Base-by-base conservation (phyloP, 2,797 vertebrate genomes). In the Alca torda region DNA sequence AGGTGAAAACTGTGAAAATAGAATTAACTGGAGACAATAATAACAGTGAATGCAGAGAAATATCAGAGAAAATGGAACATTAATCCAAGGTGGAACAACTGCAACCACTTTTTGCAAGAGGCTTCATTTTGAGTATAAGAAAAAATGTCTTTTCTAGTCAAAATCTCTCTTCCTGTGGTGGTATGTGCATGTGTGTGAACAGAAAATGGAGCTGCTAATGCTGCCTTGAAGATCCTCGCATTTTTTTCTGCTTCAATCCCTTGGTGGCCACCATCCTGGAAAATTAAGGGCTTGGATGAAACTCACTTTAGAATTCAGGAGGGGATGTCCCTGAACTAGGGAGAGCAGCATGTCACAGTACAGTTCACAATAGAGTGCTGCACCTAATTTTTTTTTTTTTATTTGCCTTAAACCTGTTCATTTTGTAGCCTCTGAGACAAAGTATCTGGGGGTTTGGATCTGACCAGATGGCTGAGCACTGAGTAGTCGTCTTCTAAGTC, bases 391-490 rank as follows among this genome's bases (percentile, higher is more conserved):
- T 67, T 46, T 50, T 41, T 41, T 43, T 60, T 63, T 53, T 37
- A 11, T 79, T 81, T 74, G 37, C 45, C 48, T 94, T 89, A 84
- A 91, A 95, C 87, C 84, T 91, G 6, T 85, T 92, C 87, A 50
- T 88, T 82, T 93, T 85, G 56, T 14, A 93, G 85, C 93, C 82
- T 95, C 83, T 77, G 96, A 92, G 91, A 64, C 18, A 16, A 69
- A 89, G 53, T 89, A 25, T 87, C 91, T 89, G 45, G 95, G 96
- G 94, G 64, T 48, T 94, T 97, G 91, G 79, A 83, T 90, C 39
- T 94, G 78, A 73, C 81, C 61, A 96, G 89, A 94, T 94, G 94
- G 92, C 91, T 97, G 84, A 90, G 80, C 94, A 90, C 87, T 63
- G 90, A 96, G 92, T 88, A 95, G 80, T 54, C 64, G 0, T 96